Percentiles rank a stretch among this genome's conserved stretches.
Evolutionary conservation across 2,113 vertebrate genomes (phyloP).

Genomic region (Cromileptes altivelis): DNA sequence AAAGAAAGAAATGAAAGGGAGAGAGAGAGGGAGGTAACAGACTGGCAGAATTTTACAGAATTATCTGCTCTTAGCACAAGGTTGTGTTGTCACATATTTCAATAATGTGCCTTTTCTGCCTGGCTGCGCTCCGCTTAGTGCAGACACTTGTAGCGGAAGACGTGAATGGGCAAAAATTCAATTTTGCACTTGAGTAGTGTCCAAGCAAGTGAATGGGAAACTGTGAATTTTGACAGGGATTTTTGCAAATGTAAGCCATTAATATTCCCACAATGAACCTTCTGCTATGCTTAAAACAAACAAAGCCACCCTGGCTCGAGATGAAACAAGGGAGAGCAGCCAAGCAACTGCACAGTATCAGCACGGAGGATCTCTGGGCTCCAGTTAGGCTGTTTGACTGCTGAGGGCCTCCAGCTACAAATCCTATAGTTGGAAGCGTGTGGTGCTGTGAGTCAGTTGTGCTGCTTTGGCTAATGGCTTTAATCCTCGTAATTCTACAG

Average conservation of each 20-base stretch:
- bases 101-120: slow-evolving; percentile 74
- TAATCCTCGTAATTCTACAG: neutral
- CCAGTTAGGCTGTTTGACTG: slow-evolving; percentile 32
- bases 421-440: slow-evolving; percentile 38
- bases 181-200: slow-evolving; percentile 81
- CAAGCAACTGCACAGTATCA: slow-evolving; percentile 44
- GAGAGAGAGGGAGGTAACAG: slow-evolving; percentile 27
- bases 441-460: slow-evolving; percentile 19
- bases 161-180: slow-evolving; percentile 73
- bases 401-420: slow-evolving; percentile 43
- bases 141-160: slow-evolving; percentile 73
- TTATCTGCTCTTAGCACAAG: slow-evolving; percentile 71
- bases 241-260: slow-evolving; percentile 72
- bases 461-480: slow-evolving; percentile 20
- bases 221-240: slow-evolving; percentile 38
- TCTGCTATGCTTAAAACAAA: slow-evolving; percentile 62
- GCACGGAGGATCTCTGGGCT: slow-evolving; percentile 28
- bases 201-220: slow-evolving; percentile 69
- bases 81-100: slow-evolving; percentile 76
- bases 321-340: slow-evolving; percentile 34
- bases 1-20: neutral
- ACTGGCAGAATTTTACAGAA: slow-evolving; percentile 49
- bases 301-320: slow-evolving; percentile 49
- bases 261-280: slow-evolving; percentile 66
- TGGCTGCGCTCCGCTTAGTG: slow-evolving; percentile 68